phyloP scores from a whole-genome alignment of 2,797 vertebrate species.

The Malacoraja senta region DNA sequence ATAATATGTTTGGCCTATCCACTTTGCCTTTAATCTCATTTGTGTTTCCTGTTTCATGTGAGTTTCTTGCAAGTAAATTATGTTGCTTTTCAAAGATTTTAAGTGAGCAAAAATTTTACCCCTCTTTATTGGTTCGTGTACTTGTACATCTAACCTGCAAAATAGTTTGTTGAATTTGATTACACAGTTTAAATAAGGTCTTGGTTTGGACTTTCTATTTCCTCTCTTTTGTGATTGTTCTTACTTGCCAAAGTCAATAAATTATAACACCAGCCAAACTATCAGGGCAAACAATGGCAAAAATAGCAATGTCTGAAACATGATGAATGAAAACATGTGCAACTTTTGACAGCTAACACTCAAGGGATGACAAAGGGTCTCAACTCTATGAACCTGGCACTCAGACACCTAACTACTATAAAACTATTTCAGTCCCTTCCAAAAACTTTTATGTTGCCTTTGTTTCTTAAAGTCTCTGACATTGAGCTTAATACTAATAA shows the following conservation, averaged over 20 bases:
- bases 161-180: not conserved
- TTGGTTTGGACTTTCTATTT: not conserved
- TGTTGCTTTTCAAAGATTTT: no score
- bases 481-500: not conserved
- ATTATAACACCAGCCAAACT: not conserved
- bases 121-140: no score
- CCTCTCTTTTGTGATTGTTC: not conserved
- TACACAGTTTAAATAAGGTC: not conserved
- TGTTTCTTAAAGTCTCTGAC: slow-evolving; percentile 6
- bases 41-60: no score
- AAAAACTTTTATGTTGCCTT: slow-evolving; percentile 8
- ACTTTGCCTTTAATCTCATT: no score
- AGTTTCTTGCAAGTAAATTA: no score
- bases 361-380: not conserved
- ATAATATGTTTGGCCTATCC: no score
- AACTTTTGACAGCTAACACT: not conserved
- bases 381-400: not conserved
- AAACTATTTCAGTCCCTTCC: not conserved
- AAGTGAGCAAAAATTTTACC: no score
- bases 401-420: not conserved
- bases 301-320: slow-evolving; percentile 24
- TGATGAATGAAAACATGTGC: not conserved
- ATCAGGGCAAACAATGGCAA: not conserved
- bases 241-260: not conserved
- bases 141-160: not conserved